These are phyloP conservation scores for Athalia circularis DNA, from an alignment of 2,888 invertebrate genomes.

Conservation along the genomic window DNA sequence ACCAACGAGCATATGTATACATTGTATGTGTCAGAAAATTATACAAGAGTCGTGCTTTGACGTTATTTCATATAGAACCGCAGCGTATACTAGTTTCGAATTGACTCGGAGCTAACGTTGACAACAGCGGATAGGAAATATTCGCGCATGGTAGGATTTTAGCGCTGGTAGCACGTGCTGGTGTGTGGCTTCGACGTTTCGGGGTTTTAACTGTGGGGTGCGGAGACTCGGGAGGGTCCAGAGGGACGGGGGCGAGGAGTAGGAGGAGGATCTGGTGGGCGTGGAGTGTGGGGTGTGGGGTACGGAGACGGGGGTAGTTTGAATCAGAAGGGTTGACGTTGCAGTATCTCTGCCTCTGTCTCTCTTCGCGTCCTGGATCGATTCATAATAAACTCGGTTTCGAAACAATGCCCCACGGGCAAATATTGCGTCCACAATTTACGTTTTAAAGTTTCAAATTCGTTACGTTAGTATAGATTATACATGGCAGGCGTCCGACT, in stretches of 20 bases:
- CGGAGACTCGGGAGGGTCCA: slow-evolving; percentile 52
- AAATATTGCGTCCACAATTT: slow-evolving; percentile 71
- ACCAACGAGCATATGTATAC: neutral
- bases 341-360: slow-evolving; percentile 66
- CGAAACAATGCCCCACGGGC: slow-evolving; percentile 68
- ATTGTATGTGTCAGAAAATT: neutral
- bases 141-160: slow-evolving; percentile 41
- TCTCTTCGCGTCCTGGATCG: slow-evolving; percentile 66
- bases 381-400: slow-evolving; percentile 70
- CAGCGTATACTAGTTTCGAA: slow-evolving; percentile 15
- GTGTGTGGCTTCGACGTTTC: slow-evolving; percentile 45
- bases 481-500: slow-evolving; percentile 40
- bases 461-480: slow-evolving; percentile 36
- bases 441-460: slow-evolving; percentile 55
- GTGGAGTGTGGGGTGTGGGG: slow-evolving; percentile 44
- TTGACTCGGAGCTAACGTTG: slow-evolving; percentile 36
- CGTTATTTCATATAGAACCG: slow-evolving; percentile 7
- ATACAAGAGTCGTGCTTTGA: slow-evolving; percentile 29
- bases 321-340: slow-evolving; percentile 67
- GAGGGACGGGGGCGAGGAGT: slow-evolving; percentile 48
- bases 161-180: slow-evolving; percentile 44
- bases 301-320: slow-evolving; percentile 55
- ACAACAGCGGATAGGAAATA: slow-evolving; percentile 35
- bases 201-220: slow-evolving; percentile 57
- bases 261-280: slow-evolving; percentile 52